Conservation (phyloP, 1,140 invertebrate genomes). For the Brachionus calyciflorus region DNA sequence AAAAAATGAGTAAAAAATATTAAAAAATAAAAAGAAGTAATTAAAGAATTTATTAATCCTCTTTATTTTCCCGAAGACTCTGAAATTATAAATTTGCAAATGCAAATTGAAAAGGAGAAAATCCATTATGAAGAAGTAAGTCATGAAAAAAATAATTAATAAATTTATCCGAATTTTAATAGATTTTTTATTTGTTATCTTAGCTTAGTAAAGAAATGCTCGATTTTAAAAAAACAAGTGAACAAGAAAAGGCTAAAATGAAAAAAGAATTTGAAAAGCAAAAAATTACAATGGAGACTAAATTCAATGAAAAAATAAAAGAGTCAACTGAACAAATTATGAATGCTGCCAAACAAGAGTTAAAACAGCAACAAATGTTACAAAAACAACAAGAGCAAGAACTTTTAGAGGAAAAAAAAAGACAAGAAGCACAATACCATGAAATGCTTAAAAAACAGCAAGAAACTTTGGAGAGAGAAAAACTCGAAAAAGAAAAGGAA, state of each 20-base stretch:
- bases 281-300: constrained; percentile 52
- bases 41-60: no score
- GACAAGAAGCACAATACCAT: constrained; percentile 51
- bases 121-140: constrained; percentile 50
- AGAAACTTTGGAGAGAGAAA: constrained; percentile 49
- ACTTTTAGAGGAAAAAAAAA: constrained; percentile 52
- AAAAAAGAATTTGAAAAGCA: constrained; percentile 52
- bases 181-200: constrained; percentile 38
- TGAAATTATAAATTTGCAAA: constrained; percentile 49
- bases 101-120: constrained; percentile 50
- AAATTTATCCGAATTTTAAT: no score
- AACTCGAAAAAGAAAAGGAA: constrained; percentile 38
- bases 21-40: background rate
- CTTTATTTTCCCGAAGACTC: constrained; percentile 48
- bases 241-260: constrained; percentile 50
- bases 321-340: constrained; percentile 49
- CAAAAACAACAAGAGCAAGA: constrained; percentile 51
- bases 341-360: constrained; percentile 48
- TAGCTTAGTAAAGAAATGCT: constrained; percentile 51
- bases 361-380: constrained; percentile 12
- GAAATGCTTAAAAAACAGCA: constrained; percentile 42
- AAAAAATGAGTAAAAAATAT: constrained; percentile 49
- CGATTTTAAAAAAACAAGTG: constrained; percentile 48
- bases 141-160: background rate
- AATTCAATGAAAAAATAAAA: constrained; percentile 50